Evolutionary conservation across 2,888 invertebrate species (phyloP), one percentile per base, ranked within the genome.

Genomic region (Lamellibrachia columna): DNA sequence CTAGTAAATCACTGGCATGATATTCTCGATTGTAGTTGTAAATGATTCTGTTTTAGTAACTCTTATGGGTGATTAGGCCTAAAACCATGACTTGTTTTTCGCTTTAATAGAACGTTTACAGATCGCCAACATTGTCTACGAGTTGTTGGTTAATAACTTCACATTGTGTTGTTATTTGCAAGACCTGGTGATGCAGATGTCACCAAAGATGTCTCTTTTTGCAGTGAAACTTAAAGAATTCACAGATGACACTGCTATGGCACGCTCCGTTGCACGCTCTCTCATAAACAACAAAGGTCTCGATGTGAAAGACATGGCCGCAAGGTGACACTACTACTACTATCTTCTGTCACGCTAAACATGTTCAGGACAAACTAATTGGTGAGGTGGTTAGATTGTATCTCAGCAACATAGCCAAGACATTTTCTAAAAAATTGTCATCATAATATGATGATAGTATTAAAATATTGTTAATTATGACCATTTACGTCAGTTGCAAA

Each of bases 171-270:
- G 40, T 40, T 40, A 40, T 40, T 40, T 40, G 40, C 40, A 40
- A 40, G 40, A 40, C 40, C 40, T 40, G 40, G 40, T 40, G 40
- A 40, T 40, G 40, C 40, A 40, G 40, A 40, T 40, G 40, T 40
- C 40, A 40, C 40, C 40, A 40, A 40, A 40, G 1, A 40, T 4
- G 11, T 15, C 9, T 60, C 11, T 60, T 7, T 75, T 75, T 75
- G 75, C 75, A 75, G 75, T 22, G 40, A n/a, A 11, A 53, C 7
- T 40, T 53, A 90, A 92, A 28, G 15, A 40, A 8, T 94, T 93
- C 95, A 98, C 98, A 1, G 98, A 98, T 96, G 98, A 98, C 95
- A 98, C 98, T 6, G 98, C 97, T 52, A 98, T 98, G 98, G 97
- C 97, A 58, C 97, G 97, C 94, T 97, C 97, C 91, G 96, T 98